Evolutionary conservation across 1,140 invertebrate genomes (phyloP), one percentile per base, ranked within the genome.

Genomic region (Drosophila subpulchrella): DNA sequence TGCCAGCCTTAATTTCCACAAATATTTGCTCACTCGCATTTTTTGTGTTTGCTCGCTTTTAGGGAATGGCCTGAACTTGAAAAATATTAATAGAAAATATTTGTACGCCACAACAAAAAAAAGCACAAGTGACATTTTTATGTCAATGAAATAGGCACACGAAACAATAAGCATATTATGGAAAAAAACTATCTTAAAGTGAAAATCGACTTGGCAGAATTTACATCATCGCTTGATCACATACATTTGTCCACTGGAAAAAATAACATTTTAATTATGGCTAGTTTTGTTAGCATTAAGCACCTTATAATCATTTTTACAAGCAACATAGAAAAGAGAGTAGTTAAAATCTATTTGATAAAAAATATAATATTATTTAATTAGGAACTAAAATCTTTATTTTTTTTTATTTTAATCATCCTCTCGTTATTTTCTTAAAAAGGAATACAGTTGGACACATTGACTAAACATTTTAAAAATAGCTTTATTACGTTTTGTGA

Each of bases 121-220:
- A 58, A 67, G 54, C 67, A 75, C 60, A 77, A 70, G 67, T 88
- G 83, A 88, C 83, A 89, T 70, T 88, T 88, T 80, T 56, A 83
- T 88, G 83, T 83, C 84, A 89, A 82, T 82, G 82, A 57, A 79
- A 81, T 75, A 61, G 72, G 48, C 76, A 78, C 62, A 88, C 77
- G 79, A 72, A 24, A 36, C 15, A 60, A 76, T 59, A 24, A 17
- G 51, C 20, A 60, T 39, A 54, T 41, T 13, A 17, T 10, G 24
- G 24, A 17, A 39, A 51, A 74, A 51, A 42, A 36, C 44, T 41
- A 75, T 55, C 38, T 32, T 51, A 12, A 57, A 51, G 32, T 44
- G 59, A 59, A 48, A 54, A 59, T 76, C 73, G 42, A 51, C 39
- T 55, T 56, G 34, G 36, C 75, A 50, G 82, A 65, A 78, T 85